These are phyloP conservation scores for Rhinichthys klamathensis DNA, from an alignment of 2,113 vertebrate species.

Conservation along the genomic window DNA sequence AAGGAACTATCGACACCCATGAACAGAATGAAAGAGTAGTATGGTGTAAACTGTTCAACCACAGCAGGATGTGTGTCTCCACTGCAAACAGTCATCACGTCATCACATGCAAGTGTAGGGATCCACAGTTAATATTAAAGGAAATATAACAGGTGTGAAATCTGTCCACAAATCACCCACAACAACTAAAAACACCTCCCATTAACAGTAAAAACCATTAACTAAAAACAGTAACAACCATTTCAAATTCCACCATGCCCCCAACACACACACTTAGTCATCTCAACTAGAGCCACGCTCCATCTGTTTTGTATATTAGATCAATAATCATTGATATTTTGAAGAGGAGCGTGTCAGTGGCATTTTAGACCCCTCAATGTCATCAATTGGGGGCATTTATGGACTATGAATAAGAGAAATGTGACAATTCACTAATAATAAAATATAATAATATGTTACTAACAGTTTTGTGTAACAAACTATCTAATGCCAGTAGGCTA, in stretches of 20 bases:
- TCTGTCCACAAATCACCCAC: background rate
- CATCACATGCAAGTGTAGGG: background rate
- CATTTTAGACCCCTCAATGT: slow-evolving; percentile 28
- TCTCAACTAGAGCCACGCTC: background rate
- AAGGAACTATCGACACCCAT: slow-evolving; percentile 30
- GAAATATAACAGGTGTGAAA: background rate
- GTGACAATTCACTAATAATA: background rate
- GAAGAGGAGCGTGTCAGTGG: background rate
- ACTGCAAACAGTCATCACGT: background rate
- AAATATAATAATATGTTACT: background rate
- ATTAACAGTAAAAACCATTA: no score
- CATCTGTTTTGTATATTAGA: slow-evolving; percentile 27
- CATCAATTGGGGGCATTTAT: background rate
- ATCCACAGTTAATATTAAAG: background rate
- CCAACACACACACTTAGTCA: background rate
- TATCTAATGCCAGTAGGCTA: background rate
- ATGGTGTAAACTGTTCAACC: slow-evolving; percentile 27
- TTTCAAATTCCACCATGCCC: background rate
- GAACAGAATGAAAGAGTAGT: slow-evolving; percentile 1
- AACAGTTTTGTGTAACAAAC: background rate
- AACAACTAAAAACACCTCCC: background rate
- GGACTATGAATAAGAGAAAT: background rate
- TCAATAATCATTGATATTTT: slow-evolving; percentile 40
- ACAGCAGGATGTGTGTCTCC: slow-evolving; percentile 47
- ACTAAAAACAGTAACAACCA: background rate